Conservation (phyloP, 2,797 vertebrate species). For the Anguilla pacifica region DNA sequence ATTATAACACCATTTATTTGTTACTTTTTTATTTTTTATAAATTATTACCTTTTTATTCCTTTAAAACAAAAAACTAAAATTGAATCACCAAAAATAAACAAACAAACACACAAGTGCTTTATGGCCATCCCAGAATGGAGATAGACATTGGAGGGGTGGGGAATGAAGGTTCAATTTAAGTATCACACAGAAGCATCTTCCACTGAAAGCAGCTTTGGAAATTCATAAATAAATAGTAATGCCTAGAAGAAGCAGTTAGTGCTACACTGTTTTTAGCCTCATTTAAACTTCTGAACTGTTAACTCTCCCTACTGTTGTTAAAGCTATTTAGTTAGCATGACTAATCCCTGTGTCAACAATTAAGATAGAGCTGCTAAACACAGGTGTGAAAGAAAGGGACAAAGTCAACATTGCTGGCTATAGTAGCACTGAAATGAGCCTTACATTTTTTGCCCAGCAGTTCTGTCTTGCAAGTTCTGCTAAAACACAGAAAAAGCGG, state of each 20-base stretch:
- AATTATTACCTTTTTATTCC: not conserved
- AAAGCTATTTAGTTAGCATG: constrained; percentile 6
- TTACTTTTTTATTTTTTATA: not conserved
- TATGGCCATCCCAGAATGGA: not conserved
- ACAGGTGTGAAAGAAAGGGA: constrained; percentile 18
- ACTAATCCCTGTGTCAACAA: not conserved
- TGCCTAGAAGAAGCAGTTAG: not conserved
- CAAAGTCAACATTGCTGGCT: constrained; percentile 16
- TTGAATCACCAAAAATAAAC: no score
- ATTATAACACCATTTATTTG: not conserved
- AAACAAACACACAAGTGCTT: not conserved
- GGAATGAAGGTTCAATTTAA: not conserved
- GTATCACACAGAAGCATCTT: not conserved
- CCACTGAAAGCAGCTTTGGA: not conserved
- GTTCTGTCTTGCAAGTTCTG: not conserved
- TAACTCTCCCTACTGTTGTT: no score
- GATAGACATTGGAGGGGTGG: not conserved
- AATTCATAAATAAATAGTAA: not conserved
- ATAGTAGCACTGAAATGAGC: not conserved
- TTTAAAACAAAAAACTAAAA: not conserved
- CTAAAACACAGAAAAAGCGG: not conserved
- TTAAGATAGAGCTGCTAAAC: not conserved
- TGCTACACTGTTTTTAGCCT: not conserved
- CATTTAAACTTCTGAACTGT: not conserved
- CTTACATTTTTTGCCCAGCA: constrained; percentile 9